Percentiles rank a stretch among this genome's conserved stretches.
phyloP scores from a whole-genome alignment of 2,113 vertebrate genomes.

The Catharus fuscescens region DNA sequence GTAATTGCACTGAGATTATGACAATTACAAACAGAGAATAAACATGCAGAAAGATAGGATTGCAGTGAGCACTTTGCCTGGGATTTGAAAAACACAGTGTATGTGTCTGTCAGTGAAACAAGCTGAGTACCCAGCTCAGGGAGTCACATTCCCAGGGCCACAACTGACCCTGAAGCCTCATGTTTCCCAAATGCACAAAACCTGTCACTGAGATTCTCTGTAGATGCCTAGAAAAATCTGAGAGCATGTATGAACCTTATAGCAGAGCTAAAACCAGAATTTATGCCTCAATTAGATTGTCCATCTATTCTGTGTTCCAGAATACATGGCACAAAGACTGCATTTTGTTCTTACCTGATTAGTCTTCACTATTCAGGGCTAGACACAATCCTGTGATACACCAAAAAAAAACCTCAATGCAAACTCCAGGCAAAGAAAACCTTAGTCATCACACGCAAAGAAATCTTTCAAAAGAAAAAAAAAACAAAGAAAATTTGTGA shows the following conservation, averaged over 20 bases:
- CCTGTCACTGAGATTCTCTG: background rate
- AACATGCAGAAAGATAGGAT: background rate
- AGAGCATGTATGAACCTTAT: fast-evolving
- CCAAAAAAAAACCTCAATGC: background rate
- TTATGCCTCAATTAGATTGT: background rate
- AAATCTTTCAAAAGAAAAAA: background rate
- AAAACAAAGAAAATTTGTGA: background rate
- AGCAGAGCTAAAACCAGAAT: background rate
- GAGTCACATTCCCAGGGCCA: background rate
- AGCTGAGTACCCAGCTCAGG: background rate
- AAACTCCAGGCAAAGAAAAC: background rate
- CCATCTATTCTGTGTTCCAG: background rate
- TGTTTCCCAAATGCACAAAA: background rate
- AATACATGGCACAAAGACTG: background rate
- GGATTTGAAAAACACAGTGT: background rate
- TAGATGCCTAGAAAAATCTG: background rate
- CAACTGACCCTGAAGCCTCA: background rate
- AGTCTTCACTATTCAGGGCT: background rate
- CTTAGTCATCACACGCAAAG: background rate
- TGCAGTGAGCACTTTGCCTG: background rate
- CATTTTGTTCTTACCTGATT: background rate
- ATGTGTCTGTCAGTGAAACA: background rate
- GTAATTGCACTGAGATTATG: background rate
- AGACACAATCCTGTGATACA: background rate
- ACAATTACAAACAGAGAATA: background rate